Percentiles rank a stretch among this genome's conserved stretches.
Conservation (phyloP, 2,888 invertebrate species). For the Synergus japonicus region DNA sequence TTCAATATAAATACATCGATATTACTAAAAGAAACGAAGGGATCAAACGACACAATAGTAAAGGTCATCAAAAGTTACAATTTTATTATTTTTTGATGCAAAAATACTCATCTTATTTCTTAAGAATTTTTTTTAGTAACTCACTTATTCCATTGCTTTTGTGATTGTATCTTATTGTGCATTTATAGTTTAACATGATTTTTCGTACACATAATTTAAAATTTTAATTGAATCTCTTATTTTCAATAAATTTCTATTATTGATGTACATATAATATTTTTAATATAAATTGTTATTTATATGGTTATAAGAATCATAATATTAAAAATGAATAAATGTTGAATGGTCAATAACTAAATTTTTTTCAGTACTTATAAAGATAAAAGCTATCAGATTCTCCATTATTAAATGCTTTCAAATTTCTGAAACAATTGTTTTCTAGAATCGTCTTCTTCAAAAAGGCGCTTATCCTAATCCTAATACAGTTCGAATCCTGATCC, state of each 20-base stretch:
- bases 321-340: slow-evolving; percentile 4
- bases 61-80: background rate
- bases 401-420: background rate
- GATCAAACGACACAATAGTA: slow-evolving; percentile 10
- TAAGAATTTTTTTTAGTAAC: background rate
- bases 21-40: slow-evolving; percentile 9
- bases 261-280: background rate
- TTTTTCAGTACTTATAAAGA: background rate
- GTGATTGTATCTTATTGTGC: background rate
- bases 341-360: background rate
- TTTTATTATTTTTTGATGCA: background rate
- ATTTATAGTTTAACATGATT: background rate
- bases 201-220: background rate
- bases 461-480: too few species aligned
- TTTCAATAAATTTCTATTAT: background rate
- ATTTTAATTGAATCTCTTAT: background rate
- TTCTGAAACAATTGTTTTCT: background rate
- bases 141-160: background rate
- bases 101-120: background rate
- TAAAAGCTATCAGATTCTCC: background rate
- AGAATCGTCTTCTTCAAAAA: too few species aligned
- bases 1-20: slow-evolving; percentile 19
- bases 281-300: background rate
- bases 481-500: background rate
- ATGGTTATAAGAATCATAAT: background rate